Conservation (phyloP, 92 coral and sea anemone species). For the Zoanthus sansibaricus region DNA sequence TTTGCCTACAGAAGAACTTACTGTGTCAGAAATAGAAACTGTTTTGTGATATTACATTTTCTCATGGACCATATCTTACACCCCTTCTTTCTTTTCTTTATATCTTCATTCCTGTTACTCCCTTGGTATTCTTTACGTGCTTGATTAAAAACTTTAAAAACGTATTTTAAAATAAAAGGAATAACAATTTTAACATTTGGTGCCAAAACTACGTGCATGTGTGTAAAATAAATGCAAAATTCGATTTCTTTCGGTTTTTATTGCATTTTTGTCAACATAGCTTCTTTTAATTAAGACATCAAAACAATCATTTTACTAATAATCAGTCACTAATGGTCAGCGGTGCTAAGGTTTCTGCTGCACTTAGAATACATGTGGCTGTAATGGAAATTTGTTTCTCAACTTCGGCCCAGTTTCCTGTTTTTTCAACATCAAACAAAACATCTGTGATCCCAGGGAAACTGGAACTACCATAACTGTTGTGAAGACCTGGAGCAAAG, state of each 20-base stretch:
- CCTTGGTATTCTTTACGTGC: too few species aligned
- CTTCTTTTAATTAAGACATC: background rate
- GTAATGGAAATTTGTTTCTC: constrained; percentile 82
- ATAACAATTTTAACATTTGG: too few species aligned
- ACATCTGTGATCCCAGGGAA: constrained; percentile 95
- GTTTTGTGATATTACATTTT: background rate
- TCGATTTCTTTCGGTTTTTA: too few species aligned
- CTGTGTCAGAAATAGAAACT: constrained; percentile 25
- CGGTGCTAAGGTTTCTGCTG: constrained; percentile 59
- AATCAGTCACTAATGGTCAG: background rate
- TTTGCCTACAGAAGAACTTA: background rate
- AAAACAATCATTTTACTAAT: background rate
- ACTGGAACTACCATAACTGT: constrained; percentile 79
- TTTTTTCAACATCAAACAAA: constrained; percentile 67
- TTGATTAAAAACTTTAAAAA: too few species aligned
- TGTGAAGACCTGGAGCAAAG: constrained; percentile 87
- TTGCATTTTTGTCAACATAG: background rate
- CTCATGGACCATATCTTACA: too few species aligned
- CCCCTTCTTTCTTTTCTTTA: too few species aligned
- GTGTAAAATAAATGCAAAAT: too few species aligned
- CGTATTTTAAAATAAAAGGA: too few species aligned
- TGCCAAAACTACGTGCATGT: too few species aligned
- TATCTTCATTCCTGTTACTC: too few species aligned
- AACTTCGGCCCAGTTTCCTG: constrained; percentile 76
- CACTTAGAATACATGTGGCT: constrained; percentile 67